A percentile compares a stretch with the other conserved stretches of the same genome.
Conservation (phyloP, 2,888 invertebrate genomes). For the Eupelmus urozonus region DNA sequence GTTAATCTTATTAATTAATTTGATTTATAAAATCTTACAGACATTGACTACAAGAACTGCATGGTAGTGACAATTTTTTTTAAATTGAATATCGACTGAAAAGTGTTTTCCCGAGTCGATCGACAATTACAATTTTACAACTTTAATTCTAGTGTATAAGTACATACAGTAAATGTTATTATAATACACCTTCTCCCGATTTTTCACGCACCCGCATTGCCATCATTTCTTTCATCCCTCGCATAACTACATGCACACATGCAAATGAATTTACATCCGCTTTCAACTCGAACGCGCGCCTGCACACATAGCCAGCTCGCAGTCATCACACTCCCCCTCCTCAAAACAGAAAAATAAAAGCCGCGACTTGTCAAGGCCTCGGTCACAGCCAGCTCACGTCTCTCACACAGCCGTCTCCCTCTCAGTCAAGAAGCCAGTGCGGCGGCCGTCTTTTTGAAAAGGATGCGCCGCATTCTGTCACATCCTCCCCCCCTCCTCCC, state of each 20-base stretch:
- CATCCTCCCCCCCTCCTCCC: background rate
- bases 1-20: no score
- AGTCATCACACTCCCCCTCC: background rate
- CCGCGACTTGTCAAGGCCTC: conserved; percentile 38
- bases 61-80: no score
- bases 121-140: no score
- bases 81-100: no score
- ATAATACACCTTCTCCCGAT: no score
- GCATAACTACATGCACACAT: background rate
- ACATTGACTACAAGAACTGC: no score
- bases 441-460: background rate
- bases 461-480: background rate
- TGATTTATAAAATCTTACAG: no score
- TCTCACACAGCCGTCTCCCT: no score
- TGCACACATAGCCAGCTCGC: background rate
- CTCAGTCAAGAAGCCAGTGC: background rate
- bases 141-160: no score
- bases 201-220: background rate
- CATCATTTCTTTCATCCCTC: background rate
- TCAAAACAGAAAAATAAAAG: conserved; percentile 24
- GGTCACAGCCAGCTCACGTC: conserved; percentile 22
- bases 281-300: background rate
- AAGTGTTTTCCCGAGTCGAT: no score
- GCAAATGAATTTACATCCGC: background rate
- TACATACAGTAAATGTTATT: no score